Base-by-base conservation (phyloP, 2,888 invertebrate species). In the Cetonia aurata region DNA sequence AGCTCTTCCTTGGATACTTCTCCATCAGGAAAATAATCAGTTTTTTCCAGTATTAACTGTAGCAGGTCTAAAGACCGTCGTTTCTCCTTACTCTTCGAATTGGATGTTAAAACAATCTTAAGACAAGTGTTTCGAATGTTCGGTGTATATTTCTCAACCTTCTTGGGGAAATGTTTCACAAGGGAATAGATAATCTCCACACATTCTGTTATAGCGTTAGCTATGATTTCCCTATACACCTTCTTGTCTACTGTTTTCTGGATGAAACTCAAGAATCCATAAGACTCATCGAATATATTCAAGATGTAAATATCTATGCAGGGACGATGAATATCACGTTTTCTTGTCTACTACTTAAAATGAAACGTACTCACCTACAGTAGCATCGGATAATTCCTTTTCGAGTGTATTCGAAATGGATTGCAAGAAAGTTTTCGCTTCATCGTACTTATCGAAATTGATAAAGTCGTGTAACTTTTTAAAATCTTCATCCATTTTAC, bases 131-230 rank as follows among this genome's bases (percentile, higher is more conserved):
- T 74, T 67, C 79, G 77, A 42, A 82, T 77, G 33, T 75, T 75
- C n/a, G 79, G 56, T 44, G 81, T 74, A 69, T 81, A 76, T 71
- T 76, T 77, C 70, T 78, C 74, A 19, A 83, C 57, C 76, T 79
- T 80, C 6, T 48, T 12, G 1, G 77, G 67, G 71, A 80, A 81
- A 74, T 80, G 82, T 65, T 81, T 83, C 3, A 82, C 75, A 1
- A 83, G 70, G 6, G 79, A 78, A 72, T 78, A 80, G 15, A 83
- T 67, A 59, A 84, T 77, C 72, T 81, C 81, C 31, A 83, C 73
- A 67, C 78, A 75, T 69, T 75, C 74, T n/a, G 69, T 56, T 37
- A 77, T 72, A 17, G 79, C 73, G 15, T 50, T 12, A 4, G 62
- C n/a, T 37, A 65, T 57, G 10, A 19, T 8, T 55, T 76, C 72